Conservation (phyloP, 1,140 invertebrate species). For the Drosophila murphyi region DNA sequence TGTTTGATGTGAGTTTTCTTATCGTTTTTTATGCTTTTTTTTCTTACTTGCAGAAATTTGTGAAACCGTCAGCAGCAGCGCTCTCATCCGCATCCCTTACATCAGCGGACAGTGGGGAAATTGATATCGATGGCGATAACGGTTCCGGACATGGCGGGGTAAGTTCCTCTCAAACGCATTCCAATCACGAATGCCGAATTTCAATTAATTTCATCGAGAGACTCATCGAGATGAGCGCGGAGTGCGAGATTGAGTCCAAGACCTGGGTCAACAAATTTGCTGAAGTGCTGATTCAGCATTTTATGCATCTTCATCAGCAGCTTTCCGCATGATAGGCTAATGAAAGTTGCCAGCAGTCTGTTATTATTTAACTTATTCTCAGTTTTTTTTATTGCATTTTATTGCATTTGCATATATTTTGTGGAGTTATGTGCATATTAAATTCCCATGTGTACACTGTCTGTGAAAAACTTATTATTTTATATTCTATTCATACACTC, state of each 20-base stretch:
- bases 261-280: not conserved
- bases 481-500: not conserved
- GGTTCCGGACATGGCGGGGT: conserved; percentile 85
- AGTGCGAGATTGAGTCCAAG: not conserved
- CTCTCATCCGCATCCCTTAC: conserved; percentile 40
- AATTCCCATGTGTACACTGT: conserved; percentile 38
- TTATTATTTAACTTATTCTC: conserved; percentile 12
- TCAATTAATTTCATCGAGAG: conserved; percentile 5
- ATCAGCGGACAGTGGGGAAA: conserved; percentile 74
- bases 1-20: conserved; percentile 16
- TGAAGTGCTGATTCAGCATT: not conserved
- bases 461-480: conserved; percentile 44
- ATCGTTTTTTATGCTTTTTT: conserved; percentile 18
- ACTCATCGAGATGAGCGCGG: not conserved
- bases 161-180: conserved; percentile 46
- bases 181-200: conserved; percentile 2
- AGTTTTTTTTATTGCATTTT: conserved; percentile 18
- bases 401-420: conserved; percentile 48
- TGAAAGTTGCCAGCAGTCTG: conserved; percentile 2
- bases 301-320: not conserved
- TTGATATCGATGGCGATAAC: conserved; percentile 85
- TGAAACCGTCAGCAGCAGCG: conserved; percentile 61
- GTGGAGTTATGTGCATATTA: conserved; percentile 39
- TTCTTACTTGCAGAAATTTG: conserved; percentile 75
- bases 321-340: not conserved